These are phyloP conservation scores for Enteromius fasciolatus DNA, from an alignment of 2,797 vertebrate genomes.

Conservation along the genomic window DNA sequence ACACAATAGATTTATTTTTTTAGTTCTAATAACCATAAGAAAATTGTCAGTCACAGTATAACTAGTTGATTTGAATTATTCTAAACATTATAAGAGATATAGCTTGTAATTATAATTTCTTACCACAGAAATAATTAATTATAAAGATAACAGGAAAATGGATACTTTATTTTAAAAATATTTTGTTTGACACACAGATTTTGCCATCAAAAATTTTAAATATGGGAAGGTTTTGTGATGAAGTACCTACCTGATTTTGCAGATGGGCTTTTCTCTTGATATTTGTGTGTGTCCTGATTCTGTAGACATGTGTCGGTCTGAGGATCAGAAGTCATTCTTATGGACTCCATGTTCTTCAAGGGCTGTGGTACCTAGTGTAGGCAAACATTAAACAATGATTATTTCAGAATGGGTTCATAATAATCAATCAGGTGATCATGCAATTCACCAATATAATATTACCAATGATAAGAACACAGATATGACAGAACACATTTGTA, in stretches of 20 bases:
- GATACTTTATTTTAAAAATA: neutral
- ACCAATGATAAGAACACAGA: neutral
- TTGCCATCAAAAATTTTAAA: neutral
- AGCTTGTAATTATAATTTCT: neutral
- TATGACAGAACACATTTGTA: neutral
- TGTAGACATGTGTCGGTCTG: conserved; percentile 33
- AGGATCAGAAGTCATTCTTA: conserved; percentile 60
- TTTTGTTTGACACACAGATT: too few species aligned
- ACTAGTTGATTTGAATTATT: neutral
- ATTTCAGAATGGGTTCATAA: neutral
- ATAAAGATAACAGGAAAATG: neutral
- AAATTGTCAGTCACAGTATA: neutral
- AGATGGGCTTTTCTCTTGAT: conserved; percentile 37
- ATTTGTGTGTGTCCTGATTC: conserved; percentile 44
- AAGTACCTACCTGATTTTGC: conserved; percentile 23
- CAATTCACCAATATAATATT: neutral
- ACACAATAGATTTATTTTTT: neutral
- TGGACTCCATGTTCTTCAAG: conserved; percentile 64
- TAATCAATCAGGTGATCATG: neutral
- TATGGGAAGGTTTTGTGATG: neutral
- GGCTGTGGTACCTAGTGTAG: conserved; percentile 38
- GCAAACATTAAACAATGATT: neutral
- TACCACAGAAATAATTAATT: neutral
- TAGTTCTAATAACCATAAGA: neutral
- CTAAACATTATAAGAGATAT: neutral